Percentiles rank a stretch among this genome's conserved stretches.
These are phyloP conservation scores for Cyprinella venusta DNA, from an alignment of 2,797 vertebrate species.

Conservation along the genomic window DNA sequence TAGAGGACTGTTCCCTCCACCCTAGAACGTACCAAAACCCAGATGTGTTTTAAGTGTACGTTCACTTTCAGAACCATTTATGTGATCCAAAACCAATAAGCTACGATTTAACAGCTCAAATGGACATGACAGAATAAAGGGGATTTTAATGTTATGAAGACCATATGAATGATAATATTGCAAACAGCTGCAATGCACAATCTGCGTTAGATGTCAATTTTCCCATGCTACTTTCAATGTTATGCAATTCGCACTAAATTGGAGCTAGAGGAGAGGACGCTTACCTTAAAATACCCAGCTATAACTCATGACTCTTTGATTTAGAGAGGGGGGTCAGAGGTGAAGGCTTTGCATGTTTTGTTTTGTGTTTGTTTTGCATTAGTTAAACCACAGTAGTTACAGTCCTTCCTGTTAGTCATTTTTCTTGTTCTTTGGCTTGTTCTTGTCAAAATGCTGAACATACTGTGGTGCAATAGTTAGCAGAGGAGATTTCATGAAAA, in stretches of 20 bases:
- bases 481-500: neutral
- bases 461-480: constrained; percentile 12
- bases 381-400: neutral
- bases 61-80: constrained; percentile 41
- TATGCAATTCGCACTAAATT: constrained; percentile 28
- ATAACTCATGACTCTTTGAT: constrained; percentile 24
- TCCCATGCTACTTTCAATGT: constrained; percentile 49
- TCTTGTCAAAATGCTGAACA: constrained; percentile 20
- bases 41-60: constrained; percentile 44
- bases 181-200: constrained; percentile 51
- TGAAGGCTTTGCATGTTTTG: constrained; percentile 31
- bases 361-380: constrained; percentile 12
- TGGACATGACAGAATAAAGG: constrained; percentile 52
- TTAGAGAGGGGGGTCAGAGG: constrained; percentile 30
- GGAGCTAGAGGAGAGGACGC: constrained; percentile 5
- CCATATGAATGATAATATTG: constrained; percentile 57
- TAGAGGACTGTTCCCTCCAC: constrained; percentile 26
- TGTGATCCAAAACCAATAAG: constrained; percentile 55
- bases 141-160: constrained; percentile 57
- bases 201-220: constrained; percentile 42
- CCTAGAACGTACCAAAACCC: constrained; percentile 35
- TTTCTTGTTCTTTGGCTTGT: constrained; percentile 14
- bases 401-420: neutral
- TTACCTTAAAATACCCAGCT: constrained; percentile 52
- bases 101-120: constrained; percentile 52